Base-by-base conservation (phyloP, 2,797 vertebrate genomes). In the Benthosema pterotum region DNA sequence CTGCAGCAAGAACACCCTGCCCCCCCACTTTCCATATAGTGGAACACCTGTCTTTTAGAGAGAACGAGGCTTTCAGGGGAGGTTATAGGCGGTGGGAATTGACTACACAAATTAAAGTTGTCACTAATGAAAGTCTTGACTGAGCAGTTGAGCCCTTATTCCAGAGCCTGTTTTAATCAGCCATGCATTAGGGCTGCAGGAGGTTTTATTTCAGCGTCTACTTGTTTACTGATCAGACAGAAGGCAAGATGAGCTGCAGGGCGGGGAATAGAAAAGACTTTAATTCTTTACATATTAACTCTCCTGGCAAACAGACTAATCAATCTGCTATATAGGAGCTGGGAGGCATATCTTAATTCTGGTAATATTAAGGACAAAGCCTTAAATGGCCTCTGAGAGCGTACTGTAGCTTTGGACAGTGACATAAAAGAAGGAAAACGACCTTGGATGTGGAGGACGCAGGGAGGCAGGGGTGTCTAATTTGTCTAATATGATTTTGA, bases 191-290 rank as follows among this genome's bases (percentile, higher is more conserved):
- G 69, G 57, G 82, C 82, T 60, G 42, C 74, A 72, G 75, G 77
- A 77, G 72, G 77, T 84, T 88, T 82, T 73, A 71, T 82, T 86
- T 78, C 60, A 62, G 58, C 71, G 77, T 85, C 70, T 79, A 64
- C 72, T 83, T 91, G 90, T 92, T 90, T 89, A 91, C 88, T 82
- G 84, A 83, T 84, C 86, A 81, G 78, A 72, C 78, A 63, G 62
- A 78, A 63, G 69, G 65, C 46, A 62, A 77, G 80, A 82, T 69
- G 57, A 47, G 59, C 77, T 82, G 79, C 67, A 64, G 69, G 83
- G 78, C 69, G 61, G 32, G 32, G 32, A 38, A 38, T 38, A 60
- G 71, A 82, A 81, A 65, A 69, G 60, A 75, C 77, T 71, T 75
- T 88, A 78, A 90, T 85, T 75, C 71, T 78, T 82, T 78, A 85